Base-by-base conservation (phyloP, 2,888 invertebrate genomes). In the Chrysotoxum bicinctum region DNA sequence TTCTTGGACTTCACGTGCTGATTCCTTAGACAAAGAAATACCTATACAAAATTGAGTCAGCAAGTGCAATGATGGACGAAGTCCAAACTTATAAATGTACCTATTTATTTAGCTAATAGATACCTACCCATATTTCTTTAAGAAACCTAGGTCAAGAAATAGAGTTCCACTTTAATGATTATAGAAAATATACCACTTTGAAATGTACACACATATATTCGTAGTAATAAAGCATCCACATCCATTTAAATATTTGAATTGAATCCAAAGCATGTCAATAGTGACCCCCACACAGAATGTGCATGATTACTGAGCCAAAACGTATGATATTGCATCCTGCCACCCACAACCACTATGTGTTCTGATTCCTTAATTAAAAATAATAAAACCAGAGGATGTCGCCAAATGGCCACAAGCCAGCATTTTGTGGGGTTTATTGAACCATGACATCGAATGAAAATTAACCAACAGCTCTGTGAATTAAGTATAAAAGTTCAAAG, bases 371-470 rank as follows among this genome's bases (percentile, higher is more conserved):
- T 75, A 84, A 84, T 80, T 84, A 80, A 72, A 72, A 75, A 60
- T 37, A 69, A 69, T 74, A 76, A 76, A 84, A 45, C n/a, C 43
- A 30, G 9, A 52, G 14, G 21, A 75, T 45, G 26, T 58, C 60
- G 80, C 80, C 80, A 84, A 80, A 80, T 84, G 75, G 80, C 66
- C 66, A 68, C 16, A 45, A 75, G 72, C 56, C 45, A 82, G 78
- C 52, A 66, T 21, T 84, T 45, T 60, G 80, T 54, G 80, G 60
- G 54, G 23, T 76, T 84, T 84, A 79, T 75, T 84, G 80, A 84
- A 80, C 64, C 66, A 48, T 32, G 7, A 26, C 5, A 58, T n/a
- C n/a, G 21, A 83, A 40, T 50, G 54, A 52, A 68, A 70, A 70
- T 68, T 60, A 58, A 58, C 23, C 56, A 70, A 66, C 8, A 12